Evolutionary conservation across 2,888 invertebrate genomes (phyloP), one percentile per base, ranked within the genome.

Genomic region (Tachina fera): DNA sequence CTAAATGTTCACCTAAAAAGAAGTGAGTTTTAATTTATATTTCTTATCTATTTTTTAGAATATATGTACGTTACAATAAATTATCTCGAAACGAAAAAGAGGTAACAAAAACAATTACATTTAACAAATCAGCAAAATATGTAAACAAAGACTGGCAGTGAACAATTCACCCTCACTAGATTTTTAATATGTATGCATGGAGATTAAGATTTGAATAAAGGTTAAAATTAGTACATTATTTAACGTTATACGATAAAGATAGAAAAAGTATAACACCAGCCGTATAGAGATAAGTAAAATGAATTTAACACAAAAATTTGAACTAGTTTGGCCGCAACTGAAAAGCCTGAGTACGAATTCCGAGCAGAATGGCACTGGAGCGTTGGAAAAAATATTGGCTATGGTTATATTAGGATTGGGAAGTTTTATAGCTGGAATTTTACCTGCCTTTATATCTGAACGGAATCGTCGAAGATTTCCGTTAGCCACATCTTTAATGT

Each of bases 341-440:
- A 86, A 56, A 68, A 65, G 31, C 19, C 68, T 77, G 13, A 79
- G 72, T 75, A 41, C 16, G 10, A 13, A 19, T n/a, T n/a, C n/a
- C 9, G 19, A 49, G 10, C n/a, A 76, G 2, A 56, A 71, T 58
- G 88, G 88, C 58, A 86, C 80, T 47, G 92, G 90, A n/a, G 89
- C 90, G 74, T 80, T 88, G 49, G 94, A 96, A 13, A 96, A 97
- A 92, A 91, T 95, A 19, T 90, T 96, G 56, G 94, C 96, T 0
- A 95, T 96, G 93, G 87, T 95, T 19, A 92, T 94, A 0, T 93
- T 97, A 74, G 96, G 96, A 1, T 87, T 95, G 0, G 95, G 96
- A 0, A 96, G 96, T 84, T 94, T 96, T 74, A 63, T 96, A 1
- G 93, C 95, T 1, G 97, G 97, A 0, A 93, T 96, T 91, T 88